Evolutionary conservation across 2,113 vertebrate species (phyloP).

Genomic region (Myanophis thanlyinensis): DNA sequence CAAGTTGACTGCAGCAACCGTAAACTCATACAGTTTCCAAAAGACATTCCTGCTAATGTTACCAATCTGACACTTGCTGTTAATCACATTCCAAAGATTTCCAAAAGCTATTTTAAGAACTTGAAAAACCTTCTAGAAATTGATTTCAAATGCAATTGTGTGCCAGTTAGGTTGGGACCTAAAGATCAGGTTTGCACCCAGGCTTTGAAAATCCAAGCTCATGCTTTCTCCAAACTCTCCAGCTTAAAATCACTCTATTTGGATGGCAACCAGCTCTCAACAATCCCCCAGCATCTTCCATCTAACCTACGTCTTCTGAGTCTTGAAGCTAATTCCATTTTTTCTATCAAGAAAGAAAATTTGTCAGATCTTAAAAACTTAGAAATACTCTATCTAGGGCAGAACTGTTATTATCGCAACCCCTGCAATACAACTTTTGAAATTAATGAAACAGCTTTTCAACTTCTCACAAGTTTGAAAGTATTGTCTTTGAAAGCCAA

Average conservation of each 20-base stretch:
- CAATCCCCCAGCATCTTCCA: constrained; percentile 84
- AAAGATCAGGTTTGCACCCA: constrained; percentile 77
- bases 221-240: constrained; percentile 75
- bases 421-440: constrained; percentile 84
- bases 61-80: constrained; percentile 93
- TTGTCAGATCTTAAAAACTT: constrained; percentile 80
- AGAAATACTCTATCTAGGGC: constrained; percentile 83
- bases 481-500: constrained; percentile 88
- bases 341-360: constrained; percentile 72
- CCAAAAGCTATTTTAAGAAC: constrained; percentile 72
- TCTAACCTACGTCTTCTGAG: constrained; percentile 80
- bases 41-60: constrained; percentile 78
- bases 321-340: constrained; percentile 89
- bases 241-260: constrained; percentile 84
- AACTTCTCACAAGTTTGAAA: constrained; percentile 75
- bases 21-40: constrained; percentile 74
- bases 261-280: constrained; percentile 86
- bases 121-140: constrained; percentile 83
- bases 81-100: constrained; percentile 82
- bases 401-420: constrained; percentile 95
- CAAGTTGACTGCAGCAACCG: constrained; percentile 86
- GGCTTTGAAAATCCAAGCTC: constrained; percentile 64
- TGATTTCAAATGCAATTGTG: constrained; percentile 92
- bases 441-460: constrained; percentile 81
- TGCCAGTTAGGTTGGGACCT: constrained; percentile 83